phyloP scores from a whole-genome alignment of 2,113 vertebrate species.

The Zosterops lateralis region DNA sequence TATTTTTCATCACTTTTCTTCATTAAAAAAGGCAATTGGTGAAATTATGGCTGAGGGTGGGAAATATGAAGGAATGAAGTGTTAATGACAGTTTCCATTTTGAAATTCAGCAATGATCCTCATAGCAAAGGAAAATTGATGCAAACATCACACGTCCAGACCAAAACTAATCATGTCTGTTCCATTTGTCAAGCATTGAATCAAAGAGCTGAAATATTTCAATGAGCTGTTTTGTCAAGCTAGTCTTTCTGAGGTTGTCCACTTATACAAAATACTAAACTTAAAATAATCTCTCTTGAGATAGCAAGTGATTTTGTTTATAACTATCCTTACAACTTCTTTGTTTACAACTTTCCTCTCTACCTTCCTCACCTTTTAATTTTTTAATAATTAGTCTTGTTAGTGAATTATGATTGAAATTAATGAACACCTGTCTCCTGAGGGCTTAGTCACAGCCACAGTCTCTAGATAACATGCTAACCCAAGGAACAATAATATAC shows the following conservation, averaged over 20 bases:
- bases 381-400: neutral
- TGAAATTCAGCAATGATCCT: neutral
- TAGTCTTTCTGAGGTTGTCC: constrained; percentile 50
- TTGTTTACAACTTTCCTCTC: neutral
- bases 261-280: constrained; percentile 54
- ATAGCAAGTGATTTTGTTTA: constrained; percentile 1
- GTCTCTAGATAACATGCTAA: neutral
- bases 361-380: neutral
- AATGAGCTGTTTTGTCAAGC: constrained; percentile 15
- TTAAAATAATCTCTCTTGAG: neutral
- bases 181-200: constrained; percentile 55
- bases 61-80: neutral
- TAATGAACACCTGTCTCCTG: neutral
- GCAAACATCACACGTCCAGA: constrained; percentile 26
- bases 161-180: constrained; percentile 3
- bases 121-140: constrained; percentile 41
- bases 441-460: neutral
- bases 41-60: neutral
- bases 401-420: neutral
- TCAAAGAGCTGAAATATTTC: constrained; percentile 47
- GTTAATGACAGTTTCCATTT: constrained; percentile 1
- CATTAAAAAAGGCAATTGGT: neutral
- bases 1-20: constrained; percentile 23
- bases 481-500: neutral
- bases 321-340: neutral